Base-by-base conservation (phyloP, 1,140 invertebrate species). In the Trialeurodes vaporariorum region DNA sequence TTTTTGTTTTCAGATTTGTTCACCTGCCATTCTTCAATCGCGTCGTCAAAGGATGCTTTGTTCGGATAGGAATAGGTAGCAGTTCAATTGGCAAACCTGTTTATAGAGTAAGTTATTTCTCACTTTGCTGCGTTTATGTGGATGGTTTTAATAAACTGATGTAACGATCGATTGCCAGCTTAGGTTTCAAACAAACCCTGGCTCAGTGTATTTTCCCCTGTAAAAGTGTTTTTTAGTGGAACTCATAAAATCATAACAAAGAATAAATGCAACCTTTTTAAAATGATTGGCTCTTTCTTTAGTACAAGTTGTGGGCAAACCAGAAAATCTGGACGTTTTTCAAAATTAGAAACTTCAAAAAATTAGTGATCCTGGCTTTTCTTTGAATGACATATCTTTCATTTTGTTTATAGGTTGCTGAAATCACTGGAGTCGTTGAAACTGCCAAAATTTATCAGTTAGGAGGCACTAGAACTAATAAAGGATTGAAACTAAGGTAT, bases 1-100 rank as follows among this genome's bases (percentile, higher is more conserved):
- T 70, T 13, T 71, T 65, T 34, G 66, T 71, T 71, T 74, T 69
- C 72, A 83, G 90, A 72, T 94, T 97, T 78, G 92, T 98, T 22
- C 95, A 98, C 81, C 82, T 97, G 71, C 97, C 97, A 21, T 97
- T 97, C 77, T 99, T 99, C 75, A 86, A 88, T 70, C 83, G 89
- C 61, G 90, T 94, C 1, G 93, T 93, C 1, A 84, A 85, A 69
- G 96, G 96, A 26, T 98, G 94, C 78, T 99, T 93, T 81, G 96
- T 98, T 0, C 83, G 94, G 25, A 93, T 99, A 75, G 94, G 94
- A 25, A 98, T 99, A 73, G 97, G 96, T 0, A 91, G 91, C 74
- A 90, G 96, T 77, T 49, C 17, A 49, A 88, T 92, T 73, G 87
- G 89, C 5, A 84, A 87, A 73, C 87, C 94, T 0, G 92, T 98